Evolutionary conservation across 2,113 vertebrate genomes (phyloP).

Genomic region (Pungitius pungitius): DNA sequence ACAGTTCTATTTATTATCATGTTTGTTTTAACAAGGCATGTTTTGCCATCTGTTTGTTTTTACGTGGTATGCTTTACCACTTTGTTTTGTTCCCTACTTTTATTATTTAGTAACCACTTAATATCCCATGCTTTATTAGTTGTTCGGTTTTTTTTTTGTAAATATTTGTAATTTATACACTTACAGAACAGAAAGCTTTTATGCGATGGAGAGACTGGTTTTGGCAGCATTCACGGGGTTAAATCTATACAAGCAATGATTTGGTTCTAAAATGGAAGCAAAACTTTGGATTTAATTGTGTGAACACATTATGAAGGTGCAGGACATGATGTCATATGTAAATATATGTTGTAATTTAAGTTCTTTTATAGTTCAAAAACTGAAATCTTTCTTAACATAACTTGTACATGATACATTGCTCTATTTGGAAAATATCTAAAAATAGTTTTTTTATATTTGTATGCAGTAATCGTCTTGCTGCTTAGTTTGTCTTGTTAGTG

Average conservation of each 20-base stretch:
- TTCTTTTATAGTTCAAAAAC: slow-evolving; percentile 77
- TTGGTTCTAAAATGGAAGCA: slow-evolving; percentile 49
- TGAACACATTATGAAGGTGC: slow-evolving; percentile 58
- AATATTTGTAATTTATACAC: slow-evolving; percentile 77
- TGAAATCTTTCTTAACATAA: slow-evolving; percentile 78
- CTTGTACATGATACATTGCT: slow-evolving; percentile 80
- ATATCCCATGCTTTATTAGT: slow-evolving; percentile 43
- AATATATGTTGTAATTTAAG: slow-evolving; percentile 80
- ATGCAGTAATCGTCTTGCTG: slow-evolving; percentile 74
- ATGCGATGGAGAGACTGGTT: slow-evolving; percentile 40
- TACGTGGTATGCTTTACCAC: slow-evolving; percentile 42
- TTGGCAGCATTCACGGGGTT: slow-evolving; percentile 49
- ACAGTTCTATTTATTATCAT: slow-evolving; percentile 64
- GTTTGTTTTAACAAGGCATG: slow-evolving; percentile 65
- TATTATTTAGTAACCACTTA: slow-evolving; percentile 38
- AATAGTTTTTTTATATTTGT: slow-evolving; percentile 80
- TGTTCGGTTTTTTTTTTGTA: slow-evolving; percentile 67
- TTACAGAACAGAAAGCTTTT: slow-evolving; percentile 46
- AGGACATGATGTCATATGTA: slow-evolving; percentile 72
- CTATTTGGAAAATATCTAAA: slow-evolving; percentile 74
- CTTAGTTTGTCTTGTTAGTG: slow-evolving; percentile 75
- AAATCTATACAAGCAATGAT: slow-evolving; percentile 66
- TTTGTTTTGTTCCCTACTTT: slow-evolving; percentile 18
- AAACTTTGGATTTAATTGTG: slow-evolving; percentile 62
- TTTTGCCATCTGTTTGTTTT: slow-evolving; percentile 37